These are phyloP conservation scores for Geothlypis trichas DNA, from an alignment of 2,113 vertebrate genomes.

Conservation along the genomic window DNA sequence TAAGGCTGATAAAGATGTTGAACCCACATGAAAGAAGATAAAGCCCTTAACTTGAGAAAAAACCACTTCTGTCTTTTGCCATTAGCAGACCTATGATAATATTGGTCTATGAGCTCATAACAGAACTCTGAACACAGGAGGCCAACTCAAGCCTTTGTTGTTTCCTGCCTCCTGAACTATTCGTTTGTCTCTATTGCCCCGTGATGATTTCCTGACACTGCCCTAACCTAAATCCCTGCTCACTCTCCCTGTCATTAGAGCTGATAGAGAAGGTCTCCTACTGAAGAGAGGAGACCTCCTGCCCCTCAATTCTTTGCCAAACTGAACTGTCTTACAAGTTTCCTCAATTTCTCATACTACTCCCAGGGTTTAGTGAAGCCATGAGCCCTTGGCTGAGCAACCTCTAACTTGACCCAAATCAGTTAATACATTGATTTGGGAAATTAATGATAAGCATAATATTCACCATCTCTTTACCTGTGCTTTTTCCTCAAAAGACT, in stretches of 20 bases:
- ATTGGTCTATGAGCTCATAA: conserved; percentile 47
- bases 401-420: background rate
- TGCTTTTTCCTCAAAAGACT: background rate
- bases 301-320: background rate
- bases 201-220: background rate
- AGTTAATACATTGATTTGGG: background rate
- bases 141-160: conserved; percentile 7
- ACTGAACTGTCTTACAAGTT: conserved; percentile 19
- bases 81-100: conserved; percentile 5
- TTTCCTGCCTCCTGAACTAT: conserved; percentile 21
- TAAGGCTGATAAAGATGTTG: background rate
- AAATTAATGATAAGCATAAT: background rate
- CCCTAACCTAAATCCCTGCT: background rate
- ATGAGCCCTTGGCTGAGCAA: background rate
- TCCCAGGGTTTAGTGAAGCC: background rate
- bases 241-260: background rate
- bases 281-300: background rate
- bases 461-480: background rate
- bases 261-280: background rate
- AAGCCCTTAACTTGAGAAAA: background rate
- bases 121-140: conserved; percentile 38
- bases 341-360: background rate
- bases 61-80: conserved; percentile 12
- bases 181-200: background rate
- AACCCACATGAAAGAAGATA: conserved; percentile 15